Evolutionary conservation across 2,888 invertebrate species (phyloP).

Genomic region (Carpatolechia fugitivella): DNA sequence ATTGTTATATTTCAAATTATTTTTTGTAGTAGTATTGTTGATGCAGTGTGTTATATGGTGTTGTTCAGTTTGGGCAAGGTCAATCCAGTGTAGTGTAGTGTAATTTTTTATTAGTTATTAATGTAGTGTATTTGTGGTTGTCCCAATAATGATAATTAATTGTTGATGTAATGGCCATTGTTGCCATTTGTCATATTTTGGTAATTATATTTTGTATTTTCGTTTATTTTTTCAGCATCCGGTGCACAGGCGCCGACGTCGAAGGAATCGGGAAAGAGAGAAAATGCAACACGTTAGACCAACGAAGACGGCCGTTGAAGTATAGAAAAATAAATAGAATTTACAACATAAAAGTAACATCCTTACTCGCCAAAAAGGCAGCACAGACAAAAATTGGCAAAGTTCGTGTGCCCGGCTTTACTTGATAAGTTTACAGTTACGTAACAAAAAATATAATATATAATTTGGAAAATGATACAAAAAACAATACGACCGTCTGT

Average conservation of each 20-base stretch:
- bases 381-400: constrained; percentile 63
- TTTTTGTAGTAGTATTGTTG: no score
- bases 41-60: no score
- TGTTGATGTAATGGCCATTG: no score
- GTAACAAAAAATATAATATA: constrained; percentile 27
- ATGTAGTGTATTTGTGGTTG: no score
- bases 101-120: no score
- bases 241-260: constrained; percentile 20
- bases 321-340: constrained; percentile 27
- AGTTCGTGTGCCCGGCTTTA: constrained; percentile 33
- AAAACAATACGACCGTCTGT: constrained; percentile 67
- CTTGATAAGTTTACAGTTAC: constrained; percentile 29
- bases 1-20: no score
- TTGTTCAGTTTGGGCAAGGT: no score
- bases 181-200: no score
- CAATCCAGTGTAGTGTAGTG: no score
- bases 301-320: constrained; percentile 51
- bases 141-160: no score
- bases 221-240: not conserved
- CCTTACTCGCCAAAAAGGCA: constrained; percentile 70
- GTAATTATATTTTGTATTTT: not conserved
- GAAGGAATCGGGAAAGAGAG: constrained; percentile 68
- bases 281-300: constrained; percentile 77
- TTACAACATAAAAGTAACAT: constrained; percentile 20
- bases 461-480: constrained; percentile 23